Base-by-base conservation (phyloP, 2,888 invertebrate species). In the Drosophila mettleri region DNA sequence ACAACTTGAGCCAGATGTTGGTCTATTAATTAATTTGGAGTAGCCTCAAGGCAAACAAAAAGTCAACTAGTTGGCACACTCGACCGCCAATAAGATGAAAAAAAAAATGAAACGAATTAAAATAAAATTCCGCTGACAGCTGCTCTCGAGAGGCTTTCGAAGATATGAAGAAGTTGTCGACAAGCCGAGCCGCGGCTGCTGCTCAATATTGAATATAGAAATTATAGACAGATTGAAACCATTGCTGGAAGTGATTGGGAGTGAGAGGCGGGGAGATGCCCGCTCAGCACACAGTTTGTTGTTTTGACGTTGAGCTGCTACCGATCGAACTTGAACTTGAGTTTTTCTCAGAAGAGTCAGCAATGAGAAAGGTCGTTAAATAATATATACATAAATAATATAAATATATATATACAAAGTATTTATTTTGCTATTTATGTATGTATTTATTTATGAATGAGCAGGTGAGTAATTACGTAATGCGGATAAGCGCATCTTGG, bases 141-240 rank as follows among this genome's bases (percentile, higher is more conserved):
- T 29, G 29, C 16, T 52, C 43, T 78, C 52, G 46, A 81, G 87
- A 65, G 84, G 68, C 53, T 55, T 74, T 74, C 51, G 59, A 73
- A 63, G 57, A 68, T 39, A 45, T 74, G 52, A 86, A 86, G 62
- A 76, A 60, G 60, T 59, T 87, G 82, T 67, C 86, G 87, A 70
- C 70, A 69, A 66, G 16, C 14, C 43, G 31, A 49, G 52, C 14
- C 36, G 29, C 58, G 41, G 49, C 72, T 73, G 54, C 22, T 20
- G 31, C 57, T 80, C 51, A 64, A 62, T 65, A 67, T 70, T 68
- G 53, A 54, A 31, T 39, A 20, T 24, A 39, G 38, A 58, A 20
- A 53, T 57, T 45, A 64, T 57, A 29, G 46, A 34, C 41, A 43
- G 27, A 29, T n/a, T 53, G 36, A 76, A 76, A 45, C 18, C 52